Percentiles rank a stretch among this genome's conserved stretches.
These are phyloP conservation scores for Plebejus melissa DNA, from an alignment of 2,888 invertebrate species.

Conservation along the genomic window DNA sequence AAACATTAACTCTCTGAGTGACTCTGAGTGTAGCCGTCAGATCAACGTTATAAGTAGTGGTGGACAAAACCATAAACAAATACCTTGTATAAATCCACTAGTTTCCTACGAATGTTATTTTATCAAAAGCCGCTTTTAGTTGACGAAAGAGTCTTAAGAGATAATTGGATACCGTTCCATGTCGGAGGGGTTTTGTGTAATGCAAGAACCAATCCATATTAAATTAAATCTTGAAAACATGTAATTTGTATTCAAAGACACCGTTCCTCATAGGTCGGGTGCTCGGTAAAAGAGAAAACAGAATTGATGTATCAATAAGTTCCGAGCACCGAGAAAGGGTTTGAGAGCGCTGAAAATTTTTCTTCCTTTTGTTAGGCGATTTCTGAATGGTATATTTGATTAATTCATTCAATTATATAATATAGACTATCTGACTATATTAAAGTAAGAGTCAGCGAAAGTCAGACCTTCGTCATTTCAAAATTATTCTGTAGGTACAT, in stretches of 20 bases:
- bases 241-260: constrained; percentile 25
- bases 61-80: background rate
- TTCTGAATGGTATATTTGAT: too few relatives aligned
- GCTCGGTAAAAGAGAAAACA: background rate
- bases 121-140: constrained; percentile 5
- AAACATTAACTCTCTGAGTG: too few relatives aligned
- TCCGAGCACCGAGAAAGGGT: background rate
- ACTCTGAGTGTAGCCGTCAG: too few relatives aligned
- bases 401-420: too few relatives aligned
- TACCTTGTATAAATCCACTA: background rate
- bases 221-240: constrained; percentile 25
- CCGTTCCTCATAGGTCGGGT: constrained; percentile 21
- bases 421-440: too few relatives aligned
- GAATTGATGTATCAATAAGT: constrained; percentile 10
- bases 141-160: background rate
- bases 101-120: constrained; percentile 24
- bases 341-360: background rate
- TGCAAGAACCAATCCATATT: constrained; percentile 27
- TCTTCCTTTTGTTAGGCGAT: background rate
- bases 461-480: too few relatives aligned
- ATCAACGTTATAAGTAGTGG: too few relatives aligned
- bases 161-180: constrained; percentile 22
- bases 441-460: too few relatives aligned
- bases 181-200: constrained; percentile 18
- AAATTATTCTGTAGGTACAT: too few relatives aligned